Evolutionary conservation across 2,888 invertebrate species (phyloP), one percentile per base, ranked within the genome.

Genomic region (Rhagophthalmus giganteus): DNA sequence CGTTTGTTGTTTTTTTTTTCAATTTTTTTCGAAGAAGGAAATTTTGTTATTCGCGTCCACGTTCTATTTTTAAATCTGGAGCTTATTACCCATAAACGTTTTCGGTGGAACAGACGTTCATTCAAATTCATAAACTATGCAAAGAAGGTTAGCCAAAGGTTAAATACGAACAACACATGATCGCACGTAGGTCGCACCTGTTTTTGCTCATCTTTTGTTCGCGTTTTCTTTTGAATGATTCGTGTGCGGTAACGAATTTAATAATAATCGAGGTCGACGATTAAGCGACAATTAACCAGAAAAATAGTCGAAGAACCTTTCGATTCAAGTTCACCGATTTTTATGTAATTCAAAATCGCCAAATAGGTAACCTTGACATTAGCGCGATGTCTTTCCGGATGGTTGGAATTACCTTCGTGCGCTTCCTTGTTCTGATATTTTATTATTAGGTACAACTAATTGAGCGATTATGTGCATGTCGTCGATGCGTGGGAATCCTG

Each of bases 291-390:
- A 38, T 44, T 41, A 33, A 37, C 34, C 16, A 52, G 37, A 52
- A 52, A 33, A 34, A 12, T 24, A 25, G 44, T 44, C 52, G 40
- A 48, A 42, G 30, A 53, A 49, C 56, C 56, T 53, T 56, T n/a
- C n/a, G 56, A 44, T 41, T 39, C 44, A 46, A 49, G 46, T 48
- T 48, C 45, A 40, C 39, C 20, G 25, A 10, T n/a, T 28, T 38
- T 54, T 49, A 45, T 35, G 20, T 54, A 54, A 54, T 33, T 32
- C 15, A n/a, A 13, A 34, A 40, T 49, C 27, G 44, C 24, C 34
- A 31, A 52, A 44, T 24, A 38, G 40, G 45, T 31, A 56, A 49
- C 64, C 64, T 61, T 64, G 64, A 59, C 64, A 63, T 63, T 63
- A 62, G 59, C 55, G 55, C 60, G 57, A 45, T 58, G 48, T 57